Evolutionary conservation across 2,113 vertebrate genomes (phyloP), one percentile per base, ranked within the genome.

Genomic region (Petrocephalus zakoni): DNA sequence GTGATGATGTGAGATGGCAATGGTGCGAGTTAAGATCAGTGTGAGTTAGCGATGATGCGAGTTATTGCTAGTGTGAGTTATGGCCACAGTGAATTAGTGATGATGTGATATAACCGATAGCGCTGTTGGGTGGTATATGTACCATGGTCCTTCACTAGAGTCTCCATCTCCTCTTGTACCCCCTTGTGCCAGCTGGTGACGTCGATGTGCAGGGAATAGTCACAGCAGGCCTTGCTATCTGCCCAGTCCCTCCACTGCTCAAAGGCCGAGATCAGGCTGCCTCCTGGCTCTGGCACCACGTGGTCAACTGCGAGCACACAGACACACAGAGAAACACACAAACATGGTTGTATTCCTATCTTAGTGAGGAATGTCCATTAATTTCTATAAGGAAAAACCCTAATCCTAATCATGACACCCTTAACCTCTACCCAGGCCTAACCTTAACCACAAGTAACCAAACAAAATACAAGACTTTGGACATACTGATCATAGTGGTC

Each of bases 211-310:
- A 99, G 96, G 0, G 98, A 98, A 93, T 98, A 99, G 94, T 99
- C 98, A 0, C 98, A 99, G 95, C 98, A 99, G 22, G 96, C 96
- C 93, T 99, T 99, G 94, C 96, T 95, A 94, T 99, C 98, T 0
- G 98, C 98, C 98, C 98, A 99, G 72, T 99, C 97, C 25, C 96
- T 92, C 98, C 98, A 99, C 95, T 99, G 98, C 93, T 99, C 97
- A 0, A 99, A 99, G 0, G 98, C 97, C 0, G 97, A 94, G 86
- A 99, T 92, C 92, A 99, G 95, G 92, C 97, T 97, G 82, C 94
- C 94, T 2, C 98, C 98, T 0, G 97, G 97, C 91, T 99, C 98
- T 0, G 98, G 96, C 15, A 99, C 93, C 5, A 99, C 98, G 0
- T 99, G 98, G 93, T 99, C 98, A 58, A 99, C 98, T 99, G 91